phyloP scores from a whole-genome alignment of 2,888 invertebrate genomes.

The Idaea aversata region DNA sequence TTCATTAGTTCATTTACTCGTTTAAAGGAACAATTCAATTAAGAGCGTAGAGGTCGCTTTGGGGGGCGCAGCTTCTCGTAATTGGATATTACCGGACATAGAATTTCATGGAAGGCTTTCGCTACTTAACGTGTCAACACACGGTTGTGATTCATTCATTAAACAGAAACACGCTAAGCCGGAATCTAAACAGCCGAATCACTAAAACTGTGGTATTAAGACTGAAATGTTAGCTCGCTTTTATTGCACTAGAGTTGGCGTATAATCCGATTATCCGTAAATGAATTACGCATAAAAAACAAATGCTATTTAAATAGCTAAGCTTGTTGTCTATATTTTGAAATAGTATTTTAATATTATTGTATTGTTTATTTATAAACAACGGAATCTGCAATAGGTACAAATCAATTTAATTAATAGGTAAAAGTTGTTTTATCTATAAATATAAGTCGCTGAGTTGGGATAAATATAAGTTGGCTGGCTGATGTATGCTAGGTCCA shows the following conservation, averaged over 20 bases:
- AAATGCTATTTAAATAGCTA: too few relatives aligned
- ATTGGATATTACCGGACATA: slow-evolving; percentile 20
- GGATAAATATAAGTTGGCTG: too few relatives aligned
- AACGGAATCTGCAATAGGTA: too few relatives aligned
- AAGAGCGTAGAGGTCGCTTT: slow-evolving; percentile 23
- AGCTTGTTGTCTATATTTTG: too few relatives aligned
- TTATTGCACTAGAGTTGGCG: slow-evolving; percentile 19
- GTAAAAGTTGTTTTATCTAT: too few relatives aligned
- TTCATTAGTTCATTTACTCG: slow-evolving; percentile 18
- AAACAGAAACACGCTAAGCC: slow-evolving; percentile 31
- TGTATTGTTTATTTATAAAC: too few relatives aligned
- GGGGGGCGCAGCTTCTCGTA: slow-evolving; percentile 19
- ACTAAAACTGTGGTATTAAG: slow-evolving; percentile 39
- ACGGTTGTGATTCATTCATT: slow-evolving; percentile 38
- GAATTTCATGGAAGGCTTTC: slow-evolving; percentile 16
- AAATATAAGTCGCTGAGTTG: too few relatives aligned
- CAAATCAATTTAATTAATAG: too few relatives aligned
- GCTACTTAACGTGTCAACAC: slow-evolving; percentile 25
- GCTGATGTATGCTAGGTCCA: too few relatives aligned
- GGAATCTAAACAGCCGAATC: slow-evolving; percentile 26
- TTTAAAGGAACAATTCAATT: slow-evolving; percentile 31
- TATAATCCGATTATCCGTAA: neutral
- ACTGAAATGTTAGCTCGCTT: slow-evolving; percentile 33
- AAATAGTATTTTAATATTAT: too few relatives aligned
- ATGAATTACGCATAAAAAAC: neutral